A percentile compares a stretch with the other conserved stretches of the same genome.
Conservation (phyloP, 2,113 vertebrate genomes). For the Hymenochirus boettgeri region DNA sequence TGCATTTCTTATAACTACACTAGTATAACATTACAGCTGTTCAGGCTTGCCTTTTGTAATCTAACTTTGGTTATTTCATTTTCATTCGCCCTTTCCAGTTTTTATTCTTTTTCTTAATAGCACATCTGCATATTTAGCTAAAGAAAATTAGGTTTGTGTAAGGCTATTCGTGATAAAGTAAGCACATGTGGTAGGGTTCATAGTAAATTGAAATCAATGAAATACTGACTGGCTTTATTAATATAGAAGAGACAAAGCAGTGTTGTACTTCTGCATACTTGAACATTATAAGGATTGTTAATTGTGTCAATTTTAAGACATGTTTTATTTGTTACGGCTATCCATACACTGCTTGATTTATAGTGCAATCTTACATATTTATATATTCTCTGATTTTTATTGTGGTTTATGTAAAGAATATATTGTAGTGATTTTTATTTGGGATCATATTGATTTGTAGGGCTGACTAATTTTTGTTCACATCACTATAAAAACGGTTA, state of each 20-base stretch:
- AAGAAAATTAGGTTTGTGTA: neutral
- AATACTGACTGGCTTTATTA: neutral
- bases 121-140: neutral
- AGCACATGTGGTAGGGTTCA: neutral
- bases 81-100: neutral
- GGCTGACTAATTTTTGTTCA: no score
- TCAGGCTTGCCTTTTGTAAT: neutral
- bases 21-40: neutral
- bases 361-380: no score
- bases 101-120: neutral
- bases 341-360: no score
- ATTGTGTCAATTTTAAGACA: neutral
- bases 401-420: no score
- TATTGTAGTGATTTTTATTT: no score
- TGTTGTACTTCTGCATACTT: neutral
- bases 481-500: no score
- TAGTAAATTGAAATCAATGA: neutral
- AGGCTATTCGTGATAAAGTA: neutral
- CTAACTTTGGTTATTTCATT: neutral
- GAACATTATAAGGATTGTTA: neutral
- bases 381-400: no score
- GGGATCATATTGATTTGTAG: no score
- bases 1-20: constrained; percentile 2
- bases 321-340: no score
- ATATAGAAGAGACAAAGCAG: neutral